Base-by-base conservation (phyloP, 2,113 vertebrate species). In the Eurypyga helias region DNA sequence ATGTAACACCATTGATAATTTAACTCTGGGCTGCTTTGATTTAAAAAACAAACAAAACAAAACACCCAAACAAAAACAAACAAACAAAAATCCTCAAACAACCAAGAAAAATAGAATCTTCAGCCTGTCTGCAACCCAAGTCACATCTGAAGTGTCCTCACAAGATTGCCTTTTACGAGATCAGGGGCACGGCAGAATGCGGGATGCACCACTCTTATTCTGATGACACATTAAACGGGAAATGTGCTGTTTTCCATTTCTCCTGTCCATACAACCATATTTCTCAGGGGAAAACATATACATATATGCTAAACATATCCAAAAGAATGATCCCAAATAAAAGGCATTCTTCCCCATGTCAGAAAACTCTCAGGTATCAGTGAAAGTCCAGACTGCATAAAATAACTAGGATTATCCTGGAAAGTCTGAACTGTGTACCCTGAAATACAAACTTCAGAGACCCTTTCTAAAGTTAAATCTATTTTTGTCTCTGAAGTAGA, bases 401-500 rank as follows among this genome's bases (percentile, higher is more conserved):
- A 58, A 89, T 31, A 10, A 38, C 31, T 23, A 26, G 28, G 57
- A 71, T 87, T 60, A 78, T 58, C 65, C 77, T 58, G 33, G 83
- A 48, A 90, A 87, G 12, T 71, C 62, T 62, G 48, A 58, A 70
- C 33, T 61, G 41, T 58, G 83, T 31, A 83, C 7, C 17, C 17
- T 55, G 8, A 7, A 72, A 70, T 21, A 78, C 6, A 26, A 83
- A 48, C 33, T 17, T 52, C n/a, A 86, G 67, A 90, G n/a, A 81
- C 34, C 45, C 26, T 34, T 87, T 61, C 24, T 11, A 36, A 55
- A 76, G 24, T 73, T 65, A 21, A 83, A 17, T 28, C 15, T 5
- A 79, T 71, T 81, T 55, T 83, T 71, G 28, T 78, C 90, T 87
- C 66, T 79, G 34, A 90, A 93, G 70, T 46, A 78, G 24, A 94